Base-by-base conservation (phyloP, 2,113 vertebrate genomes). In the Hemiprocne comata region DNA sequence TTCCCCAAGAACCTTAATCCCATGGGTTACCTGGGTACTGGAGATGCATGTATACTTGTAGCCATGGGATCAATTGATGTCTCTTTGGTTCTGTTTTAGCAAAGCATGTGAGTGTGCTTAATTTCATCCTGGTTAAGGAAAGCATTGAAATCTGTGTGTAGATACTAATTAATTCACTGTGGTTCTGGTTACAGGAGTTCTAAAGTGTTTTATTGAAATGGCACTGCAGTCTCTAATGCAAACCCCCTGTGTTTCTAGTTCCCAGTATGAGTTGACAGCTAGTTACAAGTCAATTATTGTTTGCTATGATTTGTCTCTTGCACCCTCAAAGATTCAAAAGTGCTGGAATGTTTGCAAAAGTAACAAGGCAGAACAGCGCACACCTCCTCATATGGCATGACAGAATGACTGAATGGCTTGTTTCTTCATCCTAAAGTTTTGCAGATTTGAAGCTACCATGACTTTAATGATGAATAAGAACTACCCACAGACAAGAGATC, bases 351-450 rank as follows among this genome's bases (percentile, higher is more conserved):
- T 75, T 77, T 74, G 87, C 42, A 69, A n/a, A 85, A 88, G 60
- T 31, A 71, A 33, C 53, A 64, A 77, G 65, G 42, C 48, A 75
- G 84, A 94, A 34, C 53, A 81, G 44, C 9, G 54, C 76, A 36
- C 40, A 11, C 25, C 53, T 87, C 92, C 86, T 92, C 36, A 33
- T 90, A 40, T 67, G 90, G 54, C 62, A 34, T 71, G 79, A 77
- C 38, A 57, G 71, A 80, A 67, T 4, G 31, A 33, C 48, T 50
- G 34, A 85, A 19, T 61, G 33, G 71, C 54, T 90, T 91, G 71
- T 26, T 85, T 90, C 91, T 93, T 62, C 31, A 31, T 79, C 34
- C 77, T 71, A 94, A 92, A 85, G 73, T 75, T 95, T 92, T 94
- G 90, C 64, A 66, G 25, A 38, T 95, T 90, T 87, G 53, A 88